Conservation (phyloP, 1,140 invertebrate species). For the Drosophila jambulina region DNA sequence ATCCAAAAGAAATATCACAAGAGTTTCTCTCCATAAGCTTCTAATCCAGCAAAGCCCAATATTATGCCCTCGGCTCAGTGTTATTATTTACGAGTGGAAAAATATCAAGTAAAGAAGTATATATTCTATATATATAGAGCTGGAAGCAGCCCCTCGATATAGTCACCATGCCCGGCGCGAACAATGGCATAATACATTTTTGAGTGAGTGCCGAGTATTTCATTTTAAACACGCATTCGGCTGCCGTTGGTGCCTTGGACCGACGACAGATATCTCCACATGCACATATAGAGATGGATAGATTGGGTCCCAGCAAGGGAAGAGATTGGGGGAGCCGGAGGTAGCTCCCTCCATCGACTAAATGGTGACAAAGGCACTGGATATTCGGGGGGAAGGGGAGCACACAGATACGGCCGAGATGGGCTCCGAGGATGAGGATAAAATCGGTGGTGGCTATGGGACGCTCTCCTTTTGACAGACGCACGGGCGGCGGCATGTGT, state of each 20-base stretch:
- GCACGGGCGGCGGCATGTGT: conserved; percentile 82
- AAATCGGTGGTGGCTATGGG: conserved; percentile 40
- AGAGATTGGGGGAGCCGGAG: conserved; percentile 23
- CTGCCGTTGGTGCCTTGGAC: conserved; percentile 43
- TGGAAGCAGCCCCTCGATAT: conserved; percentile 6
- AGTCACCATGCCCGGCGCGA: conserved; percentile 27
- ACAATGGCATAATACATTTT: conserved; percentile 64
- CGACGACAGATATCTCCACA: conserved; percentile 78
- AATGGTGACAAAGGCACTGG: conserved; percentile 74
- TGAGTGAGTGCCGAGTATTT: conserved; percentile 79
- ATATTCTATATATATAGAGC: conserved; percentile 4
- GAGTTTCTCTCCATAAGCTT: not conserved
- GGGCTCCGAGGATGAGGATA: conserved; percentile 25
- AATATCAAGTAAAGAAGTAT: conserved; percentile 4
- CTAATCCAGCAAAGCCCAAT: conserved; percentile 11
- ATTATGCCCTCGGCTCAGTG: conserved; percentile 10
- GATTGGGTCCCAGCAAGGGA: conserved; percentile 53
- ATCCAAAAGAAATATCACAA: not conserved
- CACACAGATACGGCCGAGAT: conserved; percentile 4
- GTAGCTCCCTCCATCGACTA: conserved; percentile 49
- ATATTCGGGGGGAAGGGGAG: not conserved
- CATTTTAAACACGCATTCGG: conserved; percentile 81
- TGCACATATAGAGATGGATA: conserved; percentile 70
- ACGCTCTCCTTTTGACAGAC: conserved; percentile 74
- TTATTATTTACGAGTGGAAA: conserved; percentile 22